Evolutionary conservation across 2,113 vertebrate species (phyloP).

Genomic region (Chionodraco myersi): DNA sequence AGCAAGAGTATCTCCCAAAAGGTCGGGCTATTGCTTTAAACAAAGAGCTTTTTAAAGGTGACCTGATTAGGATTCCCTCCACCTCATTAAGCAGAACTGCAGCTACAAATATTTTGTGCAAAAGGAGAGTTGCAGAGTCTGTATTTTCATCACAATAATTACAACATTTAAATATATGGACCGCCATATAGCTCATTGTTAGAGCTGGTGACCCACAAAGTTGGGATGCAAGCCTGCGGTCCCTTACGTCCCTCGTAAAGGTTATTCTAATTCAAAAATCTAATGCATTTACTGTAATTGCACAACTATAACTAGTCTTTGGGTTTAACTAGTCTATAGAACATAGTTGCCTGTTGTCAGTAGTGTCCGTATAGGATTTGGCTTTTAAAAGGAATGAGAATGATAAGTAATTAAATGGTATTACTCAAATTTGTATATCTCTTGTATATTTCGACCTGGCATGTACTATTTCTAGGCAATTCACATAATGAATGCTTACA

Average conservation of each 20-base stretch:
- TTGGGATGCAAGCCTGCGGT: too few species aligned
- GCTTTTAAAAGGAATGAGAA: neutral
- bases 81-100: conserved; percentile 5
- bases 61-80: conserved; percentile 4
- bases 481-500: neutral
- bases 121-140: neutral
- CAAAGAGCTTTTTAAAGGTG: neutral
- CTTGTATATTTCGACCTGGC: neutral
- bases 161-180: neutral
- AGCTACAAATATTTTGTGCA: neutral
- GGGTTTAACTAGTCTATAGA: neutral
- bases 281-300: neutral
- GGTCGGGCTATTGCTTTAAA: neutral
- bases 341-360: neutral
- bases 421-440: neutral
- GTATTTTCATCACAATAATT: neutral
- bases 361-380: neutral
- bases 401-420: neutral
- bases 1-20: neutral
- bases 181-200: too few species aligned
- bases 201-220: too few species aligned
- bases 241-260: too few species aligned
- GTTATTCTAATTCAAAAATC: too few species aligned
- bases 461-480: neutral
- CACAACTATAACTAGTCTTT: neutral